These are phyloP conservation scores for Drosophila parabipectinata DNA, from an alignment of 1,140 invertebrate genomes.

Conservation along the genomic window DNA sequence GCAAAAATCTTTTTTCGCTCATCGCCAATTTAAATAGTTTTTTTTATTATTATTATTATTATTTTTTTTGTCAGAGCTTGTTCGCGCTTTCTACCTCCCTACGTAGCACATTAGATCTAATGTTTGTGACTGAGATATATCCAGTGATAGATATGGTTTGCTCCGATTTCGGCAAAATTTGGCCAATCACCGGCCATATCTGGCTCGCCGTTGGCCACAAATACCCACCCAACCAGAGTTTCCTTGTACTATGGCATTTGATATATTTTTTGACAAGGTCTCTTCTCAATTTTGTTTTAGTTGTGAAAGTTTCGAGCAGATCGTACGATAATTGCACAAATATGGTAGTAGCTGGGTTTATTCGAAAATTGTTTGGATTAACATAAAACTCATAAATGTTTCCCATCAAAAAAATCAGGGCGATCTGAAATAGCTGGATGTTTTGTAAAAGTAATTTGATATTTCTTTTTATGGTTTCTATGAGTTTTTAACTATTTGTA, in stretches of 20 bases:
- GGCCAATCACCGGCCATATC: conserved; percentile 8
- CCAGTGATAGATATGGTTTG: conserved; percentile 30
- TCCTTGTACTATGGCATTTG: conserved; percentile 24
- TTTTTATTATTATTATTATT: conserved; percentile 16
- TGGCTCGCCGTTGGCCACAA: neutral
- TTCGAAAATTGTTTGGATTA: conserved; percentile 11
- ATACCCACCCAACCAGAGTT: conserved; percentile 13
- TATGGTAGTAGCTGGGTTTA: conserved; percentile 6
- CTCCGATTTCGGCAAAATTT: conserved; percentile 22
- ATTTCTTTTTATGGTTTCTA: neutral
- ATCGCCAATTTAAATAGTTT: conserved; percentile 38
- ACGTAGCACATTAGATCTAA: conserved; percentile 51
- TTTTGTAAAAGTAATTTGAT: conserved; percentile 6
- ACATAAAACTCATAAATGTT: conserved; percentile 1
- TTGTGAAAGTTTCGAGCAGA: conserved; percentile 41
- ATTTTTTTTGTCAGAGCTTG: conserved; percentile 4
- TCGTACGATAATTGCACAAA: conserved; percentile 33
- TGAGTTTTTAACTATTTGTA: too few relatives aligned
- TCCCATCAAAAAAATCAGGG: neutral
- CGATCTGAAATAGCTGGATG: neutral
- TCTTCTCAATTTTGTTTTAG: neutral
- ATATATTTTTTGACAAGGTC: conserved; percentile 4
- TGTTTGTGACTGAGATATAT: conserved; percentile 30
- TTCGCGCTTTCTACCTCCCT: conserved; percentile 42
- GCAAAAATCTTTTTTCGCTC: conserved; percentile 50